These are phyloP conservation scores for Zophobas morio DNA, from an alignment of 1,140 invertebrate genomes.

Conservation along the genomic window DNA sequence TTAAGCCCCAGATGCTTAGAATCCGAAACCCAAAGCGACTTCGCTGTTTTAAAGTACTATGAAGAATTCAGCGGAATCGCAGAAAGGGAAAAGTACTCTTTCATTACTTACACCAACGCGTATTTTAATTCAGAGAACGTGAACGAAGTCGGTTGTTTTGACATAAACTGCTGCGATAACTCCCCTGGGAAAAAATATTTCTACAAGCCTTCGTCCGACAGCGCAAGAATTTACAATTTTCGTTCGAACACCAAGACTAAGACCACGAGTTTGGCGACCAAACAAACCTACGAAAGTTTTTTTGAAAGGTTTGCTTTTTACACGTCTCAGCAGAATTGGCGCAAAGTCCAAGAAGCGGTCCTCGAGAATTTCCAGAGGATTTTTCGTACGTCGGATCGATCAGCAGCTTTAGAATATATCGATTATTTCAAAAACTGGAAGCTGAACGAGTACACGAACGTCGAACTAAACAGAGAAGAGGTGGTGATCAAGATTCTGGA, in stretches of 20 bases:
- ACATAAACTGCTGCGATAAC: neutral
- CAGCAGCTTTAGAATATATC: neutral
- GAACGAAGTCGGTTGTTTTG: neutral
- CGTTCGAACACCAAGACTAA: neutral
- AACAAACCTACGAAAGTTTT: neutral
- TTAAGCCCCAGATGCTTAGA: neutral
- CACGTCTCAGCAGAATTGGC: neutral
- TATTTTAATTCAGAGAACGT: neutral
- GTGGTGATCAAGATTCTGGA: neutral
- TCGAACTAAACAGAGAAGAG: neutral
- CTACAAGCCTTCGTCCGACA: neutral
- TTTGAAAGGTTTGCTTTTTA: neutral
- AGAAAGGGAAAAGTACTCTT: neutral
- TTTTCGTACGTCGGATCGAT: neutral
- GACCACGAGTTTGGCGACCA: neutral
- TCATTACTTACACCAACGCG: neutral
- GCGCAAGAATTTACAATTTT: conserved; percentile 6
- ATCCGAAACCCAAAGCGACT: neutral
- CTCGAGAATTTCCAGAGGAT: neutral
- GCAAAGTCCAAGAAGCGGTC: neutral
- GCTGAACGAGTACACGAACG: neutral
- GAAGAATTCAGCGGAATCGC: neutral
- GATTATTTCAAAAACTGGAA: neutral
- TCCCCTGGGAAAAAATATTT: neutral
- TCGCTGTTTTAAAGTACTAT: neutral